Base-by-base conservation (phyloP, 1,140 invertebrate species). In the Penaeus chinensis region DNA sequence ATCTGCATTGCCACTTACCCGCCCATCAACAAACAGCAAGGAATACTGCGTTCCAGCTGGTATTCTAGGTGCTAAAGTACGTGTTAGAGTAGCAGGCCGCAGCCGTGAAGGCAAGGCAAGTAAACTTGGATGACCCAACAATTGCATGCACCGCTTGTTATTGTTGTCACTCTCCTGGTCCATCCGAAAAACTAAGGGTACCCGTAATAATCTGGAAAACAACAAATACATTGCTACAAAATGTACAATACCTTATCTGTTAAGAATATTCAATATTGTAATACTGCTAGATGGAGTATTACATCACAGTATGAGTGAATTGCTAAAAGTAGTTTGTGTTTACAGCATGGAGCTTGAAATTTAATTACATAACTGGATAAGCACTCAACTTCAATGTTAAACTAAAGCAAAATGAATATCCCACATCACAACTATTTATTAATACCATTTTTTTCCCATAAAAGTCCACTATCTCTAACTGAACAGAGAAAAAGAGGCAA, bases 121-220 rank as follows among this genome's bases (percentile, higher is more conserved):
- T 32, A 95, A 90, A 84, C 92, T 91, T 1, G 95, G 95, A 91
- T 95, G 93, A 74, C 94, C 94, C 90, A 95, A 94, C 11, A 95
- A 92, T 79, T 92, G 92, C 10, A 92, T 92, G 69, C 84, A 82
- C 65, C 92, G 92, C 88, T 94, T 94, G 83, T 94, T 94, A 60
- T 93, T 93, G 2, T 92, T 92, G 88, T 94, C 93, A 22, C 93
- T 91, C 8, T 93, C 91, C 61, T 91, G 92, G 87, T 94, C 94
- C 82, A 93, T 91, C 18, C 94, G 92, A 89, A 94, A 93, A 3
- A 95, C 92, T 22, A 95, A 90, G 3, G 94, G 93, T 16, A 95
- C 92, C 71, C 93, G 93, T n/a, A 95, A 90, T 87, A 94, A 93
- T 91, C 94, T 93, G 69, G 22, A 79, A 77, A 61, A 20, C 22